Evolutionary conservation across 2,888 invertebrate species (phyloP).

Genomic region (Choreutis nemorana): DNA sequence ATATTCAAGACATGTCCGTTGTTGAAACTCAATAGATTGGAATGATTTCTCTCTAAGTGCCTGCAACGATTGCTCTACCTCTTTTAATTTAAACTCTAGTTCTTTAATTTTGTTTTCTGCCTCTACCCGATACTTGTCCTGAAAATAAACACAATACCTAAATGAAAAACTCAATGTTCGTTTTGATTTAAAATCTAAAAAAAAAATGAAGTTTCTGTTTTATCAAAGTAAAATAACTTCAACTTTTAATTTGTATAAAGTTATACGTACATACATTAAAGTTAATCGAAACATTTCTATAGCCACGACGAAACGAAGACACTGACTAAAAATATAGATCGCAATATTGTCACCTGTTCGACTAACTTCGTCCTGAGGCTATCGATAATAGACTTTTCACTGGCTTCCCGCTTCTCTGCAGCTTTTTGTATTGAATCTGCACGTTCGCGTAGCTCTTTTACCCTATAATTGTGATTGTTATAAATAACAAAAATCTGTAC

Average conservation of each 20-base stretch:
- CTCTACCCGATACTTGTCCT: conserved; percentile 29
- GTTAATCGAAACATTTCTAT: too few species aligned
- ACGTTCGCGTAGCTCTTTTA: conserved; percentile 44
- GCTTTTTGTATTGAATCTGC: conserved; percentile 25
- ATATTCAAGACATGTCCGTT: conserved; percentile 35
- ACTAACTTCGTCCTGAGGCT: conserved; percentile 40
- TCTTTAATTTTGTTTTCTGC: conserved; percentile 23
- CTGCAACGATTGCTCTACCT: conserved; percentile 28
- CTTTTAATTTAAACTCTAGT: conserved; percentile 28
- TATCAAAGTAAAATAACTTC: too few species aligned
- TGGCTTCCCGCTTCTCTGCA: conserved; percentile 20
- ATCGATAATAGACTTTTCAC: conserved; percentile 24
- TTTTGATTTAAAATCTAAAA: conserved; percentile 1
- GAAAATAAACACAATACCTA: too few species aligned
- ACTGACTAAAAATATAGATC: conserved; percentile 1
- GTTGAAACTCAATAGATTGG: conserved; percentile 36
- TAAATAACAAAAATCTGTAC: not conserved
- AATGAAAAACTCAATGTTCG: too few species aligned
- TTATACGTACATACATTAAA: too few species aligned
- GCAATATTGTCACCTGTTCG: conserved; percentile 34
- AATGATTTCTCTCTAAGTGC: conserved; percentile 32
- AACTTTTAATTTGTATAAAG: too few species aligned
- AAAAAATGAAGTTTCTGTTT: not conserved
- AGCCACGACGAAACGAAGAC: too few species aligned
- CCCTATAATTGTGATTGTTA: conserved; percentile 29